Conservation (phyloP, 2,888 invertebrate species). For the Orgyia antiqua region DNA sequence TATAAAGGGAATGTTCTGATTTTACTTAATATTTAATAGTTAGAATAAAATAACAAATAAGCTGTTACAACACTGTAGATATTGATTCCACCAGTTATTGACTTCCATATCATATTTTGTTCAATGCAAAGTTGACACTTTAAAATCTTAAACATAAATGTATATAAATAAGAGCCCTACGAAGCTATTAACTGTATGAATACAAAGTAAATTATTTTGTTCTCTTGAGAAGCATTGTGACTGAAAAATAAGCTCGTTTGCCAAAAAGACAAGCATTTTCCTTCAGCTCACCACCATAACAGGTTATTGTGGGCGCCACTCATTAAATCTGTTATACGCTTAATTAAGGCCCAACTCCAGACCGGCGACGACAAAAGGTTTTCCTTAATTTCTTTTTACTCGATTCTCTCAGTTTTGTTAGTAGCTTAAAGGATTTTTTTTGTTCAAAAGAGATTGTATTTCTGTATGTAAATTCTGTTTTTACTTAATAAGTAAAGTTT, state of each 20-base stretch:
- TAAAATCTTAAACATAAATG: too few species aligned
- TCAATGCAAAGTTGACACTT: too few species aligned
- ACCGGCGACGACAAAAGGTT: conserved; percentile 38
- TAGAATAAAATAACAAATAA: too few species aligned
- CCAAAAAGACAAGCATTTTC: conserved; percentile 18
- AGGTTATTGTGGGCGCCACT: conserved; percentile 35
- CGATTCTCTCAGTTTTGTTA: conserved; percentile 9
- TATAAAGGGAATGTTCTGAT: too few species aligned
- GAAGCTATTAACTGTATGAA: too few species aligned
- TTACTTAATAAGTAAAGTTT: too few species aligned
- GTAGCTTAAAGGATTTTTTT: conserved; percentile 11
- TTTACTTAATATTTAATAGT: too few species aligned
- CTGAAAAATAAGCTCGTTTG: conserved; percentile 13
- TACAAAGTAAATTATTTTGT: conserved; percentile 5
- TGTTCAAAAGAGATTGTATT: conserved; percentile 1
- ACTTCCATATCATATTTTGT: too few species aligned
- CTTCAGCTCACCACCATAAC: conserved; percentile 19
- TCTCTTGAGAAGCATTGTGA: conserved; percentile 5
- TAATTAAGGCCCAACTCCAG: conserved; percentile 41
- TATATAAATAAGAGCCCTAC: too few species aligned
- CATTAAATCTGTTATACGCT: conserved; percentile 50
- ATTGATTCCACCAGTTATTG: too few species aligned
- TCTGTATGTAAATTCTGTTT: background rate
- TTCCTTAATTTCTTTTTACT: conserved; percentile 26
- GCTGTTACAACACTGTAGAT: too few species aligned